Percentiles rank a stretch among this genome's conserved stretches.
These are phyloP conservation scores for Rhadinocentrus ornatus DNA, from an alignment of 2,797 vertebrate species.

Conservation along the genomic window DNA sequence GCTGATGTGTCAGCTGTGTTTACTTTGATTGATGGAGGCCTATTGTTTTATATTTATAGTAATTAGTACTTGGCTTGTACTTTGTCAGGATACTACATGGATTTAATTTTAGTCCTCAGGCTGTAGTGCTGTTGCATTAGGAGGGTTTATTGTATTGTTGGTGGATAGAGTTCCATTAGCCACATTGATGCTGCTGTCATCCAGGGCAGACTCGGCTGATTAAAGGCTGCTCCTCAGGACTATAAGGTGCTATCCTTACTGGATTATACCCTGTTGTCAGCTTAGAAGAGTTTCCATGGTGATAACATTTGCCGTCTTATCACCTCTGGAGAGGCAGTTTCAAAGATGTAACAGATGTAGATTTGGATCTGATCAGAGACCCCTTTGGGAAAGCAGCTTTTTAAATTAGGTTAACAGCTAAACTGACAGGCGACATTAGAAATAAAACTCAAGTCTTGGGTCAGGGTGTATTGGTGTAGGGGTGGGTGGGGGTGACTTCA, in stretches of 20 bases:
- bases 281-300: conserved; percentile 60
- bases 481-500: background rate
- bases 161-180: conserved; percentile 37
- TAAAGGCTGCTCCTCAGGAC: conserved; percentile 33
- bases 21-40: conserved; percentile 21
- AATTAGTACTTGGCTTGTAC: conserved; percentile 20
- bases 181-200: conserved; percentile 36
- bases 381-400: conserved; percentile 10
- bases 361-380: conserved; percentile 25
- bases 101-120: conserved; percentile 16
- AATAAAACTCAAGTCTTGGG: conserved; percentile 25
- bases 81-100: conserved; percentile 21
- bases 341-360: conserved; percentile 31
- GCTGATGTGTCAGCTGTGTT: conserved; percentile 12
- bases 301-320: conserved; percentile 45
- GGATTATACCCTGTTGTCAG: conserved; percentile 64
- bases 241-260: conserved; percentile 26
- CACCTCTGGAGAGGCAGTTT: conserved; percentile 30
- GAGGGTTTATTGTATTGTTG: conserved; percentile 39
- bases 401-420: conserved; percentile 21
- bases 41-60: conserved; percentile 27
- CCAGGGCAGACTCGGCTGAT: conserved; percentile 21
- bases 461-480: conserved; percentile 21
- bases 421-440: conserved; percentile 22
- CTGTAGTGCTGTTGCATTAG: conserved; percentile 37